A percentile compares a stretch with the other conserved stretches of the same genome.
These are phyloP conservation scores for Globicephala melas DNA, from an alignment of 2,113 vertebrate genomes.

Conservation along the genomic window DNA sequence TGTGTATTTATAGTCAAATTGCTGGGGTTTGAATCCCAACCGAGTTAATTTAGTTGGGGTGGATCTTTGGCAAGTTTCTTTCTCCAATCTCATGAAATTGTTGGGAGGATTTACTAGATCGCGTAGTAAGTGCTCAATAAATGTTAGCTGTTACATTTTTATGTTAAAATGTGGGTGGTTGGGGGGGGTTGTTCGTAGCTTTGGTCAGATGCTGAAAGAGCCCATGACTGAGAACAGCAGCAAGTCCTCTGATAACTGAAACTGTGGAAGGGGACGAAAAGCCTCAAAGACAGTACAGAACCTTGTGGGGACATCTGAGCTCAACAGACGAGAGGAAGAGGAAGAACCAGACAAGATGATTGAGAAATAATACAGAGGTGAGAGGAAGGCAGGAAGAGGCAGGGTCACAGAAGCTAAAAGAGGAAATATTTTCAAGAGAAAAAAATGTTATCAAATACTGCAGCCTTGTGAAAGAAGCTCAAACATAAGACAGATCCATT, in stretches of 20 bases:
- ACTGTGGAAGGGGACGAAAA: background rate
- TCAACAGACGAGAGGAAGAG: background rate
- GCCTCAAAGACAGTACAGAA: background rate
- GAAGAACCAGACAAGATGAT: background rate
- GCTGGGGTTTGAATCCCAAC: background rate
- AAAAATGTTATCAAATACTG: background rate
- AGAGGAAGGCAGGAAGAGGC: background rate
- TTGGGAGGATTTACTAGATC: background rate
- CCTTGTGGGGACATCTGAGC: background rate
- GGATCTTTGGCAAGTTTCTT: background rate
- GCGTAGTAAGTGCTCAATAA: background rate
- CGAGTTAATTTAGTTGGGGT: background rate
- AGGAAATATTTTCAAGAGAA: conserved; percentile 14
- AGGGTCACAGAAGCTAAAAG: background rate
- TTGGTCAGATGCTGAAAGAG: background rate
- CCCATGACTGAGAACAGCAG: background rate
- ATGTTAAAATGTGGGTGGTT: background rate
- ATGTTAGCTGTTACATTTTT: background rate
- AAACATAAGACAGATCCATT: background rate
- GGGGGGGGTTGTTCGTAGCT: background rate
- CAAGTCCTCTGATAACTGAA: background rate
- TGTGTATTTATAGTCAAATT: background rate
- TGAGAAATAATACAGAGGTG: conserved; percentile 4
- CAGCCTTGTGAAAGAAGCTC: background rate
- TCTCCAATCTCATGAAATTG: background rate